Evolutionary conservation across 2,888 invertebrate species (phyloP).

Genomic region (Diarsia mendica): DNA sequence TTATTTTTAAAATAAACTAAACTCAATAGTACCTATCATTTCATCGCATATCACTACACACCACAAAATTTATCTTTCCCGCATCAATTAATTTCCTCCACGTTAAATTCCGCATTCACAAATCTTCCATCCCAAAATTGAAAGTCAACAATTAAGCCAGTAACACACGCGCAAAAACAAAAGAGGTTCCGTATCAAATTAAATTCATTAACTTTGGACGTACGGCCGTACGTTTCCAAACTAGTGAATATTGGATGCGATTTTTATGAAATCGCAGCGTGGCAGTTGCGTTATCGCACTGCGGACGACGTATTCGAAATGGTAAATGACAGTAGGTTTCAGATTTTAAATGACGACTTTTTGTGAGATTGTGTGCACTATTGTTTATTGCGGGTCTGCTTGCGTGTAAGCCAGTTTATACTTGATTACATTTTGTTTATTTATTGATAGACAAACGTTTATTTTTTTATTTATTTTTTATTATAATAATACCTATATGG

Average conservation of each 20-base stretch:
- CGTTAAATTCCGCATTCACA: constrained; percentile 11
- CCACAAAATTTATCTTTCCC: not conserved
- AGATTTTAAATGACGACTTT: constrained; percentile 48
- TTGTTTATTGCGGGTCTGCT: constrained; percentile 13
- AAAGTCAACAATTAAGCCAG: constrained; percentile 58
- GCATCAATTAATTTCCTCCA: constrained; percentile 1
- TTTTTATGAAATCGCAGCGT: constrained; percentile 58
- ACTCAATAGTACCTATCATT: no score
- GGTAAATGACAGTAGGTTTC: constrained; percentile 55
- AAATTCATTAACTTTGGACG: constrained; percentile 54
- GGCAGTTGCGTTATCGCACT: constrained; percentile 54
- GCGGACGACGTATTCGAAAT: constrained; percentile 55
- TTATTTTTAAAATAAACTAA: not conserved
- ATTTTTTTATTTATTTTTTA: no score
- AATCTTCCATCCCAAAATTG: constrained; percentile 40
- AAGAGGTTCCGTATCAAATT: constrained; percentile 49
- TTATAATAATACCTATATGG: no score
- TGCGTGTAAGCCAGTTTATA: not conserved
- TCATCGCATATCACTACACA: no score
- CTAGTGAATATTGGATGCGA: constrained; percentile 44
- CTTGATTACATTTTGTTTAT: no score
- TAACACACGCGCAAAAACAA: constrained; percentile 34
- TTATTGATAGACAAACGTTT: no score
- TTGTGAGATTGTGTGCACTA: constrained; percentile 18
- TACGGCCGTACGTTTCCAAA: constrained; percentile 37